Evolutionary conservation across 2,113 vertebrate species (phyloP).

Genomic region (Megaptera novaeangliae): DNA sequence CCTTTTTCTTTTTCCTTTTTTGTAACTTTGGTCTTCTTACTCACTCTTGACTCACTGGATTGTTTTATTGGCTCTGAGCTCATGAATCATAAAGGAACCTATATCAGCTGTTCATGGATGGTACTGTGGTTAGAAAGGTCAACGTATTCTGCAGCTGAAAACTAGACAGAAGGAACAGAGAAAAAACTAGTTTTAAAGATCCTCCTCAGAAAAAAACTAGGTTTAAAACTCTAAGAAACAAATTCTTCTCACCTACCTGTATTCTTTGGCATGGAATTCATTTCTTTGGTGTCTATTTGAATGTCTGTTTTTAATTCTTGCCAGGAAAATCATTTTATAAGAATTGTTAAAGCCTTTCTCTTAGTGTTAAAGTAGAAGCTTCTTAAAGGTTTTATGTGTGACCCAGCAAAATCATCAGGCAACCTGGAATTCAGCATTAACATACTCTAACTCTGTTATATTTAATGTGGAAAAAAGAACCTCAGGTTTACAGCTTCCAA

Average conservation of each 20-base stretch:
- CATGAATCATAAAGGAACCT: neutral
- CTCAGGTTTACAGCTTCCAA: neutral
- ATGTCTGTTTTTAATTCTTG: constrained; percentile 14
- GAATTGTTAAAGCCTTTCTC: neutral
- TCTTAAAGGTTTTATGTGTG: neutral
- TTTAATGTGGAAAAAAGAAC: neutral
- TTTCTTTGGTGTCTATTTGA: neutral
- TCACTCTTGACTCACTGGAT: neutral
- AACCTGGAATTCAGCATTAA: neutral
- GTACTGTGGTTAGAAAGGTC: neutral
- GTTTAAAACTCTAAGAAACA: neutral
- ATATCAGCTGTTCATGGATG: rapidly evolving
- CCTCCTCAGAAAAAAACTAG: neutral
- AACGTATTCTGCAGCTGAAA: neutral
- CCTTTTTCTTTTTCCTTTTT: neutral
- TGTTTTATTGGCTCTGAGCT: neutral
- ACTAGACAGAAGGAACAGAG: neutral
- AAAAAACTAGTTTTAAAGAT: neutral
- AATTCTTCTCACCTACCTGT: neutral
- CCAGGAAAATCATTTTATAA: neutral
- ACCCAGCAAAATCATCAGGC: neutral
- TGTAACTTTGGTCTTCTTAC: neutral
- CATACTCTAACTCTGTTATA: neutral
- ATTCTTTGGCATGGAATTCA: neutral
- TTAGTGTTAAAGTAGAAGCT: neutral